phyloP scores from a whole-genome alignment of 2,113 vertebrate species.

The Chaetorhynchus papuensis region DNA sequence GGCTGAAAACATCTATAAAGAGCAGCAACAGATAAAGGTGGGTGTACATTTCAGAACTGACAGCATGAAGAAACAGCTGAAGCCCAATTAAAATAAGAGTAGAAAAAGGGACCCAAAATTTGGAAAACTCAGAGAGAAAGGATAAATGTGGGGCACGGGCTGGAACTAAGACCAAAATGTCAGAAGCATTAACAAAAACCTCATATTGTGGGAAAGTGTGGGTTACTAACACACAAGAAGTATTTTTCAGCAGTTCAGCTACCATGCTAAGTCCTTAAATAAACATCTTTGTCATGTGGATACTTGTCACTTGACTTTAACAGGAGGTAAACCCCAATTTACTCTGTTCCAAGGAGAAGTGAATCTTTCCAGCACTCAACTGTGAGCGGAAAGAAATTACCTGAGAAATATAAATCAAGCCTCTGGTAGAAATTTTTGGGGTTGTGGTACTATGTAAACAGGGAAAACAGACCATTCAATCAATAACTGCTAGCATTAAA shows the following conservation, averaged over 20 bases:
- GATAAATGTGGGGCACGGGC: not conserved
- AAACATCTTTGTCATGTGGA: not conserved
- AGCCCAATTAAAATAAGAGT: constrained; percentile 14
- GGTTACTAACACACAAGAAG: not conserved
- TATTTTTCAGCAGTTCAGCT: not conserved
- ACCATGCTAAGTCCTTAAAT: not conserved
- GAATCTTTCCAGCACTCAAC: not conserved
- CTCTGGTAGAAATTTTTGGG: not conserved
- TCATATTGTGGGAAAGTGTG: not conserved
- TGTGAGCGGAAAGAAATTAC: not conserved
- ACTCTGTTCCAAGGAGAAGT: not conserved
- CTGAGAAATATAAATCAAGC: not conserved
- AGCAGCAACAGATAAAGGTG: constrained; percentile 12
- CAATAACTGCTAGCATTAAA: not conserved
- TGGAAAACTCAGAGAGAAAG: not conserved
- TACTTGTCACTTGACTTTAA: not conserved
- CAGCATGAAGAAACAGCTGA: constrained; percentile 22
- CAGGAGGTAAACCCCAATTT: not conserved
- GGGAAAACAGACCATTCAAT: not conserved
- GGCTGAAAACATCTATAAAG: not conserved
- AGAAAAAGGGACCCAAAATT: not conserved
- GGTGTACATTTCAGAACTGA: constrained; percentile 31
- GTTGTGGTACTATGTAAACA: not conserved
- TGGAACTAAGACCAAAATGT: not conserved
- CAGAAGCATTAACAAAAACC: not conserved